These are phyloP conservation scores for Melanerpes aurifrons DNA, from an alignment of 2,113 vertebrate species.

Conservation along the genomic window DNA sequence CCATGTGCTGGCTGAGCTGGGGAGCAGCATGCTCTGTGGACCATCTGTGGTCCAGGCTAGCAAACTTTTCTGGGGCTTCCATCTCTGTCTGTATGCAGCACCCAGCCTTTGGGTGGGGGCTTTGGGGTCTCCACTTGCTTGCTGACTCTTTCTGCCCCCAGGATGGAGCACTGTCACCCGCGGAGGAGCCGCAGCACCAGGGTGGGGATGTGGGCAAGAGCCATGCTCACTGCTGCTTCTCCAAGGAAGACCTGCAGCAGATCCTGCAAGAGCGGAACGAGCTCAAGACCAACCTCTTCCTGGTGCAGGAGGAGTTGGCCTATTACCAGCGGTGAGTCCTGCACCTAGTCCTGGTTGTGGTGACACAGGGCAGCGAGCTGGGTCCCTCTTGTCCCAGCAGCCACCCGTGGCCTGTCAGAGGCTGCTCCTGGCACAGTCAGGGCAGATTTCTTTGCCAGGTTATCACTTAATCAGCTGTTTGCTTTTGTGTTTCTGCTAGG, in stretches of 20 bases:
- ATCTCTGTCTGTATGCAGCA: neutral
- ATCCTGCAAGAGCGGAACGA: slow-evolving; percentile 94
- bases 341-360: neutral
- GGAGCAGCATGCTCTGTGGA: rapidly evolving
- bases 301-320: slow-evolving; percentile 93
- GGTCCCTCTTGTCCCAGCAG: neutral
- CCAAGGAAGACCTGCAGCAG: slow-evolving; percentile 90
- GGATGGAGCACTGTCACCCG: neutral
- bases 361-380: rapidly evolving
- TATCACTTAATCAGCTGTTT: neutral
- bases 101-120: neutral
- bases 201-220: neutral
- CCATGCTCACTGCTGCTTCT: slow-evolving; percentile 80
- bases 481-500: slow-evolving; percentile 67
- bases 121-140: neutral
- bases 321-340: slow-evolving; percentile 90
- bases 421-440: neutral
- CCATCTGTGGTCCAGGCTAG: too few relatives aligned
- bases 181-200: neutral
- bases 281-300: slow-evolving; percentile 93
- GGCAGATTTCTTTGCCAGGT: neutral
- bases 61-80: neutral
- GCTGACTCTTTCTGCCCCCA: neutral
- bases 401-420: neutral
- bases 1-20: rapidly evolving